Evolutionary conservation across 2,113 vertebrate genomes (phyloP).

Genomic region (Porphyrio hochstetteri): DNA sequence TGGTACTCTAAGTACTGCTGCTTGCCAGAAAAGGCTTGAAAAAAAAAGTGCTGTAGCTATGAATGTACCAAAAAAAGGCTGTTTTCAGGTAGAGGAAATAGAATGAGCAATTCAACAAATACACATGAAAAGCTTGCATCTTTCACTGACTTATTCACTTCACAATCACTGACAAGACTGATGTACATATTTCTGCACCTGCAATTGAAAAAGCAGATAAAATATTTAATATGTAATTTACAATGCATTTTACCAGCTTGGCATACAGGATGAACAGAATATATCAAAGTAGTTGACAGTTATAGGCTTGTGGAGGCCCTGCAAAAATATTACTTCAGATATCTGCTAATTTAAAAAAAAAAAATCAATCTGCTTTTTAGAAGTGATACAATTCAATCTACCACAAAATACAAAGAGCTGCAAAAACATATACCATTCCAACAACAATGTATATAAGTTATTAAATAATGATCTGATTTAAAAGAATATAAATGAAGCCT

Average conservation of each 20-base stretch:
- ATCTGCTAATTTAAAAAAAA: conserved; percentile 74
- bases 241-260: conserved; percentile 83
- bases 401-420: conserved; percentile 84
- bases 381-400: conserved; percentile 80
- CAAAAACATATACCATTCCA: conserved; percentile 84
- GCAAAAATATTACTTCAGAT: conserved; percentile 82
- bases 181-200: conserved; percentile 80
- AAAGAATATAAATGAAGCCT: conserved; percentile 88
- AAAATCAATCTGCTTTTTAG: conserved; percentile 74
- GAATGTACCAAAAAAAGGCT: conserved; percentile 28
- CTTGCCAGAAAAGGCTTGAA: conserved; percentile 1
- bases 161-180: conserved; percentile 79
- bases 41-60: conserved; percentile 11
- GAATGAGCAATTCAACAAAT: conserved; percentile 68
- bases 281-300: conserved; percentile 83
- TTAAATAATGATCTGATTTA: conserved; percentile 90
- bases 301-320: conserved; percentile 79
- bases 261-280: conserved; percentile 80
- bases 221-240: conserved; percentile 86
- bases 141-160: conserved; percentile 79
- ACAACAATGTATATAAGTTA: conserved; percentile 88
- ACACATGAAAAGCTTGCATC: conserved; percentile 78
- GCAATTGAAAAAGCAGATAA: conserved; percentile 85
- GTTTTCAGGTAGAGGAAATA: conserved; percentile 39
- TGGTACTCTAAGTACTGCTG: conserved; percentile 7